Evolutionary conservation across 2,888 invertebrate genomes (phyloP), one percentile per base, ranked within the genome.

Genomic region (Apoda limacodes): DNA sequence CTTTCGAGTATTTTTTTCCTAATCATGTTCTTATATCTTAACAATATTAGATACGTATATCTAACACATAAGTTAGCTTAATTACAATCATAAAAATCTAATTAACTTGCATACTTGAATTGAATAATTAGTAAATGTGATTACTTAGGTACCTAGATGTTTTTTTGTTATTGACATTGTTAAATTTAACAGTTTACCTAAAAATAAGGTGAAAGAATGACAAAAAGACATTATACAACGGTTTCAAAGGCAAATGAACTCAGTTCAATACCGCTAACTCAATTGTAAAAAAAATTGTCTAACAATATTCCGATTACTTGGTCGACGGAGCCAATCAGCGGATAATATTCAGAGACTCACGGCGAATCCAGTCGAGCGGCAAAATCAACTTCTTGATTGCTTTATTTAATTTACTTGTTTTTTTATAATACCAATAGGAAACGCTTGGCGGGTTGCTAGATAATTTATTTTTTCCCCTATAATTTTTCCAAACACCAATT

Each of bases 341-440:
- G 50, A 41, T 51, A 59, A 59, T 64, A 60, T 62, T 61, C 55
- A 49, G 57, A 60, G 60, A 60, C 55, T 55, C 43, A 49, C 51
- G 43, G 45, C 49, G 45, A 46, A 45, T 39, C 45, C 59, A 47
- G 13, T 51, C 45, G 45, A 60, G 51, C 66, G 60, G 61, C 52
- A 50, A 60, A 60, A 56, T 55, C 51, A 45, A 57, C 54, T 55
- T 56, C 57, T 58, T 56, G 63, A 69, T 70, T 66, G 62, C 67
- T 66, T 70, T 71, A 72, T 71, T 70, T 70, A 70, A 75, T 74
- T 72, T 68, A 54, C 56, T 46, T 43, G 46, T 48, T 53, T 55
- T 61, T 65, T 52, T 47, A 41, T 44, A 44, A 46, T 39, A 45
- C 45, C 35, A 50, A 51, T 45, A 53, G 46, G 45, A 47, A 56